These are phyloP conservation scores for Ganaspis sp. DNA, from an alignment of 1,140 invertebrate genomes.

Conservation along the genomic window DNA sequence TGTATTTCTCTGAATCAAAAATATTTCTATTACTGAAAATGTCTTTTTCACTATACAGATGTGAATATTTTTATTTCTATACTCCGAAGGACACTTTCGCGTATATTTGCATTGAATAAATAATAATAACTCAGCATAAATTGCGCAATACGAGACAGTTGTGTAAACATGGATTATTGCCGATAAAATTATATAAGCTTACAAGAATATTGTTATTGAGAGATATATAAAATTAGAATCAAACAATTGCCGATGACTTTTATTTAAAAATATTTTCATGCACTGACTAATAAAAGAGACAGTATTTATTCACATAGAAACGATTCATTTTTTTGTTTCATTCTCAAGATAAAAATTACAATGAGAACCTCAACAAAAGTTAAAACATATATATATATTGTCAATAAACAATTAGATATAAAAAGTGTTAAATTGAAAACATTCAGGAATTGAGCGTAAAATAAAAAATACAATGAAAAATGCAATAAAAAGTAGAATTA, in stretches of 20 bases:
- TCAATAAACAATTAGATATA: no score
- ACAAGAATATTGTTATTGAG: conserved; percentile 25
- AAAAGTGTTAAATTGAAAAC: no score
- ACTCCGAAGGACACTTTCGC: conserved; percentile 9
- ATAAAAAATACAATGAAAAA: no score
- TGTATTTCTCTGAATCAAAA: no score
- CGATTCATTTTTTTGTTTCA: background rate
- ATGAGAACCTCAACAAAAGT: background rate
- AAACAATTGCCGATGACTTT: background rate
- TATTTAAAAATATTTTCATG: background rate
- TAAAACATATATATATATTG: background rate
- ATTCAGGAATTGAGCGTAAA: no score
- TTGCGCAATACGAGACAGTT: conserved; percentile 24
- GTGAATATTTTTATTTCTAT: conserved; percentile 24
- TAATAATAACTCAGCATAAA: conserved; percentile 29
- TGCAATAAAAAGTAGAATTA: no score
- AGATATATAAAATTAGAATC: conserved; percentile 7
- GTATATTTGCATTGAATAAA: conserved; percentile 16
- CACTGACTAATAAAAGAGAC: background rate
- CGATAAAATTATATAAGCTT: conserved; percentile 29
- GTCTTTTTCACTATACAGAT: background rate
- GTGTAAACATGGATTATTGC: conserved; percentile 15
- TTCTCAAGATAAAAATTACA: background rate
- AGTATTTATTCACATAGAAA: background rate
- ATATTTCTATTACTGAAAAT: background rate